Percentiles rank a stretch among this genome's conserved stretches.
These are phyloP conservation scores for Paratilapia polleni DNA, from an alignment of 2,113 vertebrate species.

Conservation along the genomic window DNA sequence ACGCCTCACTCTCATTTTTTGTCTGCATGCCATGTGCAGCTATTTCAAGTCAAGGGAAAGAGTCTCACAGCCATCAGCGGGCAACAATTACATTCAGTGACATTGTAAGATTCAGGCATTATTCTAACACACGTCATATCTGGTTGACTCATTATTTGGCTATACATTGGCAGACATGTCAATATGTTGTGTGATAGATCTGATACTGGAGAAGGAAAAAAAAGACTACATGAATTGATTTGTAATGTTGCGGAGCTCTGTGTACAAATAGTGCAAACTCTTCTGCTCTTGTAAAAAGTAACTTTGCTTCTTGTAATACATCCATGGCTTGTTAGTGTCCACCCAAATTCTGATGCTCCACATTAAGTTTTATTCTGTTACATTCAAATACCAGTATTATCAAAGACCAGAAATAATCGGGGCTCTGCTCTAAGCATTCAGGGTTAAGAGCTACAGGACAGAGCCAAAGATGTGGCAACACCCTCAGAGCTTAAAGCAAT, in stretches of 20 bases:
- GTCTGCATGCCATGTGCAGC: not conserved
- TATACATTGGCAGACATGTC: not conserved
- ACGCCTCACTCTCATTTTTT: not conserved
- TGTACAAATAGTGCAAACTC: not conserved
- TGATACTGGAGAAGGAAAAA: not conserved
- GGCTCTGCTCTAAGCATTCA: not conserved
- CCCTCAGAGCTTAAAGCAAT: not conserved
- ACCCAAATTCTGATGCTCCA: not conserved
- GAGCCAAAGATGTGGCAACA: not conserved
- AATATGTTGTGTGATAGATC: not conserved
- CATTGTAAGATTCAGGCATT: not conserved
- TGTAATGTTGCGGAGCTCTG: not conserved
- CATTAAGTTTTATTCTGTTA: not conserved
- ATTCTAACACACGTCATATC: not conserved
- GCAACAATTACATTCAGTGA: not conserved
- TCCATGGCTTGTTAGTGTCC: not conserved
- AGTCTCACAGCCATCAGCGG: not conserved
- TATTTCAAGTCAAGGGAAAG: not conserved
- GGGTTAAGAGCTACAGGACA: not conserved
- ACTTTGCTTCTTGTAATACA: not conserved
- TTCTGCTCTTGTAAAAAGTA: not conserved
- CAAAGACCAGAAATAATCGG: not conserved
- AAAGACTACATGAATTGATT: not conserved
- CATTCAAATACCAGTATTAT: not conserved
- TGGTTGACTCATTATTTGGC: not conserved